A percentile compares a stretch with the other conserved stretches of the same genome.
Evolutionary conservation across 2,113 vertebrate genomes (phyloP).

Genomic region (Archilochus colubris): DNA sequence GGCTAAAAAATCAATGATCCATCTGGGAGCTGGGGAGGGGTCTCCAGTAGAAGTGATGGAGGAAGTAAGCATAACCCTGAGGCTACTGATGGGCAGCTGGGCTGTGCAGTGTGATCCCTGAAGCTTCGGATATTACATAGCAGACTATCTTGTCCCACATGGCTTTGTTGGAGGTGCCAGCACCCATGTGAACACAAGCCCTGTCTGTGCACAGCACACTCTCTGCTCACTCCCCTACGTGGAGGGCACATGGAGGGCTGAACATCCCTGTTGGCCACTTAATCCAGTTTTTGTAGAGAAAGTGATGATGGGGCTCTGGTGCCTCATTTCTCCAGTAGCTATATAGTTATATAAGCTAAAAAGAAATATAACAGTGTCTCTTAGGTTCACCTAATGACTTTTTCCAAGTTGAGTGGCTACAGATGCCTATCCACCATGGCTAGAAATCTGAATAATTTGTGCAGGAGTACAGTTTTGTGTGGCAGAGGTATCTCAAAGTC

Average conservation of each 20-base stretch:
- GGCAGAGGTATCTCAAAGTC: background rate
- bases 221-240: background rate
- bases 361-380: background rate
- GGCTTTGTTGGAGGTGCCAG: background rate
- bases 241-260: too few relatives aligned
- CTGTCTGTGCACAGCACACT: rapidly evolving
- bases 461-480: background rate
- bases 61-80: background rate
- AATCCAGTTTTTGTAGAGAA: background rate
- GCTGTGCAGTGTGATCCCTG: background rate
- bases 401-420: background rate
- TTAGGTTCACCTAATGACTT: background rate
- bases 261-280: too few relatives aligned
- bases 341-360: too few relatives aligned
- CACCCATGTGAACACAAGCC: rapidly evolving
- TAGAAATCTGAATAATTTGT: background rate
- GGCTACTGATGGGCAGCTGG: background rate
- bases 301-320: background rate
- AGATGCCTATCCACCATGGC: background rate
- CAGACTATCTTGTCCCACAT: background rate
- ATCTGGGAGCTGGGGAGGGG: background rate
- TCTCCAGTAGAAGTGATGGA: background rate
- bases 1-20: background rate
- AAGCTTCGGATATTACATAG: rapidly evolving
- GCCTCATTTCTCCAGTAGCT: rapidly evolving